Conservation (phyloP, 2,113 vertebrate genomes). For the Polypterus bichir region DNA sequence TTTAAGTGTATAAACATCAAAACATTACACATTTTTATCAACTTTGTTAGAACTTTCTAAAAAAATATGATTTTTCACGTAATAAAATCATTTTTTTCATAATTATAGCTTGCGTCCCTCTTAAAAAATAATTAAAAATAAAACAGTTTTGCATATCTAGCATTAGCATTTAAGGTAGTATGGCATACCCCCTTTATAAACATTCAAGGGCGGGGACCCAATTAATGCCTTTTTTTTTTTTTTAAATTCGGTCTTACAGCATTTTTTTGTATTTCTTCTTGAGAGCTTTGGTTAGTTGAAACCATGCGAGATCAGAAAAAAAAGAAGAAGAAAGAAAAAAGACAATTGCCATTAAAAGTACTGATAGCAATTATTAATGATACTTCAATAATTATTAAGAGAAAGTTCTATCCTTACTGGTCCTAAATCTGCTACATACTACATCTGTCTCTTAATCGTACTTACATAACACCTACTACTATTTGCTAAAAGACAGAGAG, state of each 20-base stretch:
- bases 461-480: constrained; percentile 89
- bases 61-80: constrained; percentile 73
- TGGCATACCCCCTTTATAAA: constrained; percentile 84
- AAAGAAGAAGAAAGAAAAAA: constrained; percentile 31
- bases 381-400: constrained; percentile 61
- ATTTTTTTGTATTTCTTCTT: constrained; percentile 54
- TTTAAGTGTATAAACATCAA: constrained; percentile 73
- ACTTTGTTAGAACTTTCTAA: constrained; percentile 73
- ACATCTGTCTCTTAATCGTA: constrained; percentile 85
- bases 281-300: constrained; percentile 98
- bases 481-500: constrained; percentile 79
- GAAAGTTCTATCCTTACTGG: constrained; percentile 96
- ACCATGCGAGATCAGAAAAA: constrained; percentile 80
- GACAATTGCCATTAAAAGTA: constrained; percentile 62
- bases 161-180: constrained; percentile 99
- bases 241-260: constrained; percentile 48
- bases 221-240: constrained; percentile 63
- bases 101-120: constrained; percentile 76
- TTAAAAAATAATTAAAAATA: constrained; percentile 76
- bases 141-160: constrained; percentile 96
- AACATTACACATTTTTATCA: constrained; percentile 59
- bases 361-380: constrained; percentile 58
- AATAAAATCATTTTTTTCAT: constrained; percentile 62
- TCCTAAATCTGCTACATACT: constrained; percentile 92
- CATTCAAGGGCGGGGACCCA: constrained; percentile 75